Evolutionary conservation across 2,888 invertebrate species (phyloP).

Genomic region (Ypsolopha sequella): DNA sequence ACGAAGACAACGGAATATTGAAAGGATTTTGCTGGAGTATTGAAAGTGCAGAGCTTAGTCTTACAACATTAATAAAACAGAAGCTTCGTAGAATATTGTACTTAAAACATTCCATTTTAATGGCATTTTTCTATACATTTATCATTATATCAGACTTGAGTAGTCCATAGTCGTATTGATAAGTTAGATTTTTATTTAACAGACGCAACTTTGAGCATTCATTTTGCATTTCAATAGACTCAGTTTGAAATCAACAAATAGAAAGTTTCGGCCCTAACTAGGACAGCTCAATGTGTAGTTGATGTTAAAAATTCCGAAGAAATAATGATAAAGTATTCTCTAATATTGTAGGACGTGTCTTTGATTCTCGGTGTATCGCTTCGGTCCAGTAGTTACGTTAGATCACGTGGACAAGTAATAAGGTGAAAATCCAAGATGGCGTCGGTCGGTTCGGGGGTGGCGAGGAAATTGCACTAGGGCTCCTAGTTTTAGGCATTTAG

Average conservation of each 20-base stretch:
- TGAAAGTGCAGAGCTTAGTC: too few relatives aligned
- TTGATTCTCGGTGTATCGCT: constrained; percentile 62
- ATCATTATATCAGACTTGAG: constrained; percentile 36
- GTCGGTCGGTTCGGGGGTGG: constrained; percentile 27
- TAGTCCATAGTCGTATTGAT: constrained; percentile 29
- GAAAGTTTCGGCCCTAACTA: constrained; percentile 45
- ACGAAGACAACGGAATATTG: too few relatives aligned
- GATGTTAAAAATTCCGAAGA: constrained; percentile 26
- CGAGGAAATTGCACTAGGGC: constrained; percentile 45
- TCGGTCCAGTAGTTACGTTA: constrained; percentile 48
- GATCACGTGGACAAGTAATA: not conserved
- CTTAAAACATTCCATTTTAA: constrained; percentile 63
- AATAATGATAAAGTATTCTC: constrained; percentile 46
- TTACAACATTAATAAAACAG: constrained; percentile 11
- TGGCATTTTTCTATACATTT: constrained; percentile 35
- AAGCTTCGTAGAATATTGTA: constrained; percentile 60
- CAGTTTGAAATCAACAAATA: constrained; percentile 24
- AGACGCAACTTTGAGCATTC: constrained; percentile 33
- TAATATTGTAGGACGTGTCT: constrained; percentile 61
- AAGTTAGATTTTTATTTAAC: constrained; percentile 46
- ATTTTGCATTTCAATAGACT: constrained; percentile 44
- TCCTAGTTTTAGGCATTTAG: constrained; percentile 56
- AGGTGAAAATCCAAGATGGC: not conserved
- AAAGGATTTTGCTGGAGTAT: too few relatives aligned
- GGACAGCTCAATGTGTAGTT: constrained; percentile 64